Evolutionary conservation across 2,113 vertebrate genomes (phyloP).

Genomic region (Buteo buteo): DNA sequence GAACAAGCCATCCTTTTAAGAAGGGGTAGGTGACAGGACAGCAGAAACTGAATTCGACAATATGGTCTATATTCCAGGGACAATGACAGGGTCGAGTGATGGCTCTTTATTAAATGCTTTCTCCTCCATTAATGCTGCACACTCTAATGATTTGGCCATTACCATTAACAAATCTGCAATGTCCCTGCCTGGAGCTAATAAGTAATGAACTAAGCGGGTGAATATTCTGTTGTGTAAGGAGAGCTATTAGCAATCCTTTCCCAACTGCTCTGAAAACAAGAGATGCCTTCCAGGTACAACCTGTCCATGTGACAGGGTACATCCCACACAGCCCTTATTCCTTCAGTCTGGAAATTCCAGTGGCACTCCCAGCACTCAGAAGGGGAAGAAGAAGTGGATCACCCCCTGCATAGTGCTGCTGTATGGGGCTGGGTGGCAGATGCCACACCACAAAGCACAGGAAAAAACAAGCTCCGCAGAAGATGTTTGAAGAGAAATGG

Average conservation of each 20-base stretch:
- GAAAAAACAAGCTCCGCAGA: not conserved
- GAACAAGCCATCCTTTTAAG: slow-evolving; percentile 3
- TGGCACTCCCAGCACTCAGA: not conserved
- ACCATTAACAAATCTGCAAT: slow-evolving; percentile 59
- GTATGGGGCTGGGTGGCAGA: fast-evolving
- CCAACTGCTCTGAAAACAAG: slow-evolving; percentile 61
- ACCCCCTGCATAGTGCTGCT: not conserved
- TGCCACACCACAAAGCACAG: not conserved
- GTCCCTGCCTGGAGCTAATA: slow-evolving; percentile 70
- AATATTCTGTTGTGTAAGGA: slow-evolving; percentile 65
- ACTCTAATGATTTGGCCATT: slow-evolving; percentile 59
- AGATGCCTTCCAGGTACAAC: slow-evolving; percentile 64
- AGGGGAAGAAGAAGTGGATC: not conserved
- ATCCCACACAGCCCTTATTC: not conserved
- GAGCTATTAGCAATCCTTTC: slow-evolving; percentile 58
- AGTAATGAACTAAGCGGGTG: slow-evolving; percentile 69
- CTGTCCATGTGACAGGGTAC: slow-evolving; percentile 5
- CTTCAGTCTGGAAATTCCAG: slow-evolving; percentile 14
- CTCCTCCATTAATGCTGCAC: slow-evolving; percentile 59
- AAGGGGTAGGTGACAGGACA: not conserved
- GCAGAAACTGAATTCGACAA: not conserved
- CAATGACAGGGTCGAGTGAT: slow-evolving; percentile 23
- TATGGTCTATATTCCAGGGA: not conserved
- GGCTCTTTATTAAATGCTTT: slow-evolving; percentile 64
- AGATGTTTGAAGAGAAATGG: not conserved